Conservation (phyloP, 2,888 invertebrate genomes). For the Galerucella pusilla region DNA sequence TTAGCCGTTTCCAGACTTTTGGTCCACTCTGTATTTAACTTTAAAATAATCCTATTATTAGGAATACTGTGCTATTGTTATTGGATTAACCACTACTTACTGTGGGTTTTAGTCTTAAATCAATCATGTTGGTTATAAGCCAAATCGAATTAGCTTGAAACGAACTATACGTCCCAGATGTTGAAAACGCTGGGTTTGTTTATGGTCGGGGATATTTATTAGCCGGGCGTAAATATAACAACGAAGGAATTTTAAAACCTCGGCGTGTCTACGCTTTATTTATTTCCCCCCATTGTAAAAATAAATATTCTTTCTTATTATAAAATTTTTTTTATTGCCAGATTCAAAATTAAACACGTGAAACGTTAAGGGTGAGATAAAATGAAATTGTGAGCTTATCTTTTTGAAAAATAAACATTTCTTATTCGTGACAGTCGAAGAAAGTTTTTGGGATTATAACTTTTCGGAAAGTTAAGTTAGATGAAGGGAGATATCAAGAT, state of each 20-base stretch:
- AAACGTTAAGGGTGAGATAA: background rate
- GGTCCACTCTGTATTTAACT: too few species aligned
- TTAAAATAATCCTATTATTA: too few species aligned
- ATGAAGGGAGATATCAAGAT: background rate
- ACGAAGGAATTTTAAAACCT: background rate
- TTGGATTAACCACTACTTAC: too few species aligned
- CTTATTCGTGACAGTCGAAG: background rate
- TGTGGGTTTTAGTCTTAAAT: too few species aligned
- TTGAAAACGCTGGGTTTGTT: background rate
- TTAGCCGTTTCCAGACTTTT: too few species aligned
- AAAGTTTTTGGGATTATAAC: background rate
- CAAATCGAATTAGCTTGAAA: too few species aligned
- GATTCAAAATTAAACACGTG: background rate
- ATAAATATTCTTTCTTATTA: background rate
- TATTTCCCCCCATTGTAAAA: background rate
- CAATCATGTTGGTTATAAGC: too few species aligned
- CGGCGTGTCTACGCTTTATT: background rate
- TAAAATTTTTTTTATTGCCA: background rate
- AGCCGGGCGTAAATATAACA: background rate
- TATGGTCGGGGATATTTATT: conserved; percentile 2
- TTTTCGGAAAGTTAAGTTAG: background rate
- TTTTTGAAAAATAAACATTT: background rate
- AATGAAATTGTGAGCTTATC: background rate
- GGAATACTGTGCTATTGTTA: too few species aligned
- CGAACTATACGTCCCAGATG: background rate